phyloP scores from a whole-genome alignment of 2,888 invertebrate species.

The Psylliodes chrysocephalus region DNA sequence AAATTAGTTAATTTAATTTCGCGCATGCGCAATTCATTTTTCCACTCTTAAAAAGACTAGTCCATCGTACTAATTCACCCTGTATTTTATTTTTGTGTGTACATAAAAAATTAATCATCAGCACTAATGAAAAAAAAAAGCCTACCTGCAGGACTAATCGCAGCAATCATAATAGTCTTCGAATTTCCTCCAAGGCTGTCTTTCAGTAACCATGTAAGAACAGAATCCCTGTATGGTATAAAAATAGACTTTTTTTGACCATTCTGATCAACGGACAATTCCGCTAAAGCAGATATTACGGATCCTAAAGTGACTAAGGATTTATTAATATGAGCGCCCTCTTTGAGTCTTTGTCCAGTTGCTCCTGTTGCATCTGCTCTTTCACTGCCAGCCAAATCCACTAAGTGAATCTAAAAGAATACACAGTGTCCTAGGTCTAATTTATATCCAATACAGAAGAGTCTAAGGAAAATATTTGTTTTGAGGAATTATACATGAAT shows the following conservation, averaged over 20 bases:
- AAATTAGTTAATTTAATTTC: too few species aligned
- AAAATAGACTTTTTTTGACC: slow-evolving; percentile 67
- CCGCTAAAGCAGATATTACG: slow-evolving; percentile 87
- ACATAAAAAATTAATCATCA: too few species aligned
- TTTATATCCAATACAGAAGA: too few species aligned
- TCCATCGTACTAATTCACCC: too few species aligned
- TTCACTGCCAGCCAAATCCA: slow-evolving; percentile 91
- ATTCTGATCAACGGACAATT: slow-evolving; percentile 65
- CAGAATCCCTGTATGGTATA: slow-evolving; percentile 89
- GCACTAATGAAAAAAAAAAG: too few species aligned
- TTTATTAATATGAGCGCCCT: slow-evolving; percentile 92
- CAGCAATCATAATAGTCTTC: slow-evolving; percentile 92
- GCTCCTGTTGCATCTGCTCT: slow-evolving; percentile 90
- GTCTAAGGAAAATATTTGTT: too few species aligned
- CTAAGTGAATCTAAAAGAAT: slow-evolving; percentile 75
- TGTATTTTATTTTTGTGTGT: too few species aligned
- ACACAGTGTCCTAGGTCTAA: too few species aligned
- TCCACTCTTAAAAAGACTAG: too few species aligned
- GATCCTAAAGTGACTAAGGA: slow-evolving; percentile 88
- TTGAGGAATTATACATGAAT: too few species aligned
- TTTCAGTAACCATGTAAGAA: slow-evolving; percentile 87
- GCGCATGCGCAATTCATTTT: too few species aligned
- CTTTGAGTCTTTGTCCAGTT: slow-evolving; percentile 88
- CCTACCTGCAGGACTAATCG: slow-evolving; percentile 68
- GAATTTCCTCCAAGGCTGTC: slow-evolving; percentile 91